Base-by-base conservation (phyloP, 2,113 vertebrate genomes). In the Limnothrissa miodon region DNA sequence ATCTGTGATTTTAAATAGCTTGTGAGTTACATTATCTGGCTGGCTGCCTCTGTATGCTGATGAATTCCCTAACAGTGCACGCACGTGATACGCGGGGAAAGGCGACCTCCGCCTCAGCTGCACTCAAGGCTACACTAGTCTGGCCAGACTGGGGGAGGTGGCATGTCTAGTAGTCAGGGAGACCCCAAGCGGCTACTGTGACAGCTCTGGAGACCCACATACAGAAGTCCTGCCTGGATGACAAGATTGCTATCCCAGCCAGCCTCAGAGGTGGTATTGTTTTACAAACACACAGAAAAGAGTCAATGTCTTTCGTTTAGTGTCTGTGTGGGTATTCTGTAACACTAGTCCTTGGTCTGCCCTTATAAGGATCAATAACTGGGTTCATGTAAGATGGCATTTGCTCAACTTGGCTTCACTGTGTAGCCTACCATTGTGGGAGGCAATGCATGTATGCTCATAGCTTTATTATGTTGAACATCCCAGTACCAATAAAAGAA, bases 11-110 rank as follows among this genome's bases (percentile, higher is more conserved):
- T 59, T 25, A 19, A 59, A 23, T 59, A 23, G 56, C 21, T 70
- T 29, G 25, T 70, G 62, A 9, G 62, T 70, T 70, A 70, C n/a
- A 70, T 70, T 70, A 25, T 70, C 62, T 70, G 62, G n/a, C 62
- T 70, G 62, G 29, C 62, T 29, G 62, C 62, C 36, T 70, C 10
- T 29, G 10, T 29, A 10, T 33, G 29, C 62, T 10, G 7, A 70
- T 70, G 8, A 70, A 33, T 70, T 70, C 62, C 62, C 29, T 33
- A 70, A 70, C n/a, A 70, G 8, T 33, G 29, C 62, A 70, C 62
- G 36, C 11, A 70, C 29, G 25, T 8, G 25, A 33, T 29, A 13
- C 62, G n/a, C n/a, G n/a, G n/a, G n/a, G n/a, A n/a, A n/a, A n/a
- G n/a, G 15, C 62, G 59, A 70, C 25, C 25, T 33, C 62, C 25